phyloP scores from a whole-genome alignment of 2,888 invertebrate species.

The Pollenia amentaria region DNA sequence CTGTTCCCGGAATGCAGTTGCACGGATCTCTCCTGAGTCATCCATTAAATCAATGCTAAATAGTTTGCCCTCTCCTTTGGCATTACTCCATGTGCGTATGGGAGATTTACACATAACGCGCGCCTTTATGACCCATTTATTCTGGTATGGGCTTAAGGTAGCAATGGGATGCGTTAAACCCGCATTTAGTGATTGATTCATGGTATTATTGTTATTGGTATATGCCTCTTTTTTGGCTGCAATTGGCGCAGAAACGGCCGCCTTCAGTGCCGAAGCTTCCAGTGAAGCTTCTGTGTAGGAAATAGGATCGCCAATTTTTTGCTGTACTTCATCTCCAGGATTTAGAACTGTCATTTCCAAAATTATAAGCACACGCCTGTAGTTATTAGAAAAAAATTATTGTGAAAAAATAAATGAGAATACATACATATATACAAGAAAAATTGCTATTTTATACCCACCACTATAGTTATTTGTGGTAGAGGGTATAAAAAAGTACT shows the following conservation, averaged over 20 bases:
- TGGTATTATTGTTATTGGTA: constrained; percentile 72
- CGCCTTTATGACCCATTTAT: constrained; percentile 96
- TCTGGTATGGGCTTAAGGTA: constrained; percentile 96
- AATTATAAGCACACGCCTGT: constrained; percentile 93
- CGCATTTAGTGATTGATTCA: constrained; percentile 83
- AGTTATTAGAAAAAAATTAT: background rate
- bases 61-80: constrained; percentile 95
- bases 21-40: constrained; percentile 96
- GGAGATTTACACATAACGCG: constrained; percentile 93
- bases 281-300: constrained; percentile 85
- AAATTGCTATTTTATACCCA: too few relatives aligned
- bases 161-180: constrained; percentile 88
- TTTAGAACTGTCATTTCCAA: constrained; percentile 90
- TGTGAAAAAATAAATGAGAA: background rate
- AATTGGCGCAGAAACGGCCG: constrained; percentile 69
- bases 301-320: constrained; percentile 92
- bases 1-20: constrained; percentile 94
- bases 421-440: too few relatives aligned
- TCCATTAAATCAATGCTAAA: constrained; percentile 97
- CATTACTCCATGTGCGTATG: constrained; percentile 95
- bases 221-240: constrained; percentile 74
- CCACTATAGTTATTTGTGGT: too few relatives aligned
- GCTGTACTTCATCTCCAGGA: constrained; percentile 89
- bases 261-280: constrained; percentile 36
- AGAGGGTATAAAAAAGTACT: too few relatives aligned